Base-by-base conservation (phyloP, 2,113 vertebrate genomes). In the Semnornis frantzii region DNA sequence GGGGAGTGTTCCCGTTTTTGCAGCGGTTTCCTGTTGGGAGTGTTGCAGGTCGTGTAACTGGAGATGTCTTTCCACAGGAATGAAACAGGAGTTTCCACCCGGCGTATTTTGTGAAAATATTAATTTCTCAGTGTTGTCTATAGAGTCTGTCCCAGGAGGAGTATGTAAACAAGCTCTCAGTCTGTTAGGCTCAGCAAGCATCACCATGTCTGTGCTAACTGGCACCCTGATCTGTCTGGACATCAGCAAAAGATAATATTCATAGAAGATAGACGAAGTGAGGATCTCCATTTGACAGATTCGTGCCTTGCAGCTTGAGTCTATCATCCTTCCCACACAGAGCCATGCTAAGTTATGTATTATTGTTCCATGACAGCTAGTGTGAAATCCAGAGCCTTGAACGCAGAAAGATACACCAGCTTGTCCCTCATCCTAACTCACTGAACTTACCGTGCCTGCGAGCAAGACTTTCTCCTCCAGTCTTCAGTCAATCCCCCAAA, bases 301-400 rank as follows among this genome's bases (percentile, higher is more conserved):
- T 25, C 48, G 46, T 92, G 92, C 96, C 95, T 96, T 50, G 76
- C 89, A 95, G 94, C 95, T 77, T 12, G 4, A 62, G 79, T 39
- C 95, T 30, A 93, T 96, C 94, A 94, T 71, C 85, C 76, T 57
- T 92, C 20, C 82, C 87, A 15, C 84, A 81, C 57, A n/a, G 71
- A 92, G 66, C 63, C 52, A 73, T 28, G 69, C 93, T 78, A 91
- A 93, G 62, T 79, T 94, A 19, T 77, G 37, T 18, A 34, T 85
- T 94, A 86, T 89, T 96, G 80, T 68, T 88, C 63, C 44, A 8
- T 95, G 96, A 96, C 96, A 97, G 95, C 80, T 78, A 60, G 76
- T 93, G 96, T 60, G 94, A 96, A 95, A 96, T 92, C 71, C 57
- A 68, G 82, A 93, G 82, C 85, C 83, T 78, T 34, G 10, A 13